Base-by-base conservation (phyloP, 2,113 vertebrate species). In the Arenaria interpres region DNA sequence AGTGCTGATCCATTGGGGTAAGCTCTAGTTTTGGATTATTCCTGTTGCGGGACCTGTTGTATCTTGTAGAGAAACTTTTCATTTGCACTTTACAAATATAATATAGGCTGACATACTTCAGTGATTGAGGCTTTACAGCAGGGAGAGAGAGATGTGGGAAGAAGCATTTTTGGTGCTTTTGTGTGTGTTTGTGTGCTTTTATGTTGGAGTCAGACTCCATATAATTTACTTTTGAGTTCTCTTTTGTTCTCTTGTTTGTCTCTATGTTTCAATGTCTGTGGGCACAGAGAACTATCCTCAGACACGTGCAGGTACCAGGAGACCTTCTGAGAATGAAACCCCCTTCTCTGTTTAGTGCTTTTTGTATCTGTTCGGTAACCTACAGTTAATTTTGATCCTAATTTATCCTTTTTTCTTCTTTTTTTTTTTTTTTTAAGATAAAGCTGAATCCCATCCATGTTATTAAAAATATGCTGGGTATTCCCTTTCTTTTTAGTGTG, bases 1-100 rank as follows among this genome's bases (percentile, higher is more conserved):
- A 96, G 97, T 96, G 97, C 97, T 92, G 93, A 94, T 96, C 94
- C 96, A 1, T 95, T 95, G 95, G 97, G 97, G 94, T 93, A 86
- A 96, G 97, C 83, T 75, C 80, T 94, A 93, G 43, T 91, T 96
- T 98, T 94, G 94, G 93, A 96, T 94, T 95, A 94, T 94, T 97
- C 91, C 54, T 96, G 30, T 93, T 84, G 89, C 4, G 91, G 96
- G 85, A 94, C 85, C 92, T 97, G 95, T 97, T 90, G 54, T 95
- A 84, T 91, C 89, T 96, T 87, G 51, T 69, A 96, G 91, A 93
- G 87, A 54, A 94, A 71, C 54, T 76, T 94, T 94, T 78, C 30
- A 35, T 89, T 89, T 96, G 64, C 88, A 63, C 67, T 91, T 93
- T 60, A 90, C 77, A 92, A 97, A 89, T n/a, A 50, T 63, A 80